These are phyloP conservation scores for Macaria notata DNA, from an alignment of 2,888 invertebrate species.

Conservation along the genomic window DNA sequence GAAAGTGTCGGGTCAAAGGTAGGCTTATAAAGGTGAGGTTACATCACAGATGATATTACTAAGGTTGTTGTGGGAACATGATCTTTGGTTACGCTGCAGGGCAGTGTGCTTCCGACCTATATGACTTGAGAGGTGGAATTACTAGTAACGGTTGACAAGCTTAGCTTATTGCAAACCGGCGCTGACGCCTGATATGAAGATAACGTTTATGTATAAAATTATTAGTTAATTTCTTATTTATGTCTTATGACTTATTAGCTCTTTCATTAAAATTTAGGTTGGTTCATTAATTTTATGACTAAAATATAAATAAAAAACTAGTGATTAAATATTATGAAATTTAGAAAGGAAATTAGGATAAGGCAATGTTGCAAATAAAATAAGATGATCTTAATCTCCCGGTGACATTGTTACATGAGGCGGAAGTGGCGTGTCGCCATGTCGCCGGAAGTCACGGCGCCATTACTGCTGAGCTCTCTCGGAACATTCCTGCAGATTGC, in stretches of 20 bases:
- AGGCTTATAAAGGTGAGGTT: slow-evolving; percentile 40
- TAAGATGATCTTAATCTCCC: slow-evolving; percentile 17
- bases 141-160: slow-evolving; percentile 3
- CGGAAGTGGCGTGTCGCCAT: slow-evolving; percentile 32
- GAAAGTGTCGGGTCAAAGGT: slow-evolving; percentile 36
- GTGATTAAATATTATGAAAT: too few species aligned
- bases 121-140: slow-evolving; percentile 6
- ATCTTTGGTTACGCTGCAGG: slow-evolving; percentile 31
- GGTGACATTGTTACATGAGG: slow-evolving; percentile 14
- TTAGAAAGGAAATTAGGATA: too few species aligned
- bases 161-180: neutral
- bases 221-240: too few species aligned
- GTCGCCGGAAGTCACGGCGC: slow-evolving; percentile 49
- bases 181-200: too few species aligned
- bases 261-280: too few species aligned
- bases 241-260: too few species aligned
- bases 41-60: slow-evolving; percentile 41
- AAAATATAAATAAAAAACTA: too few species aligned
- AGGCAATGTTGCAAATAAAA: neutral
- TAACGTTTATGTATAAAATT: too few species aligned
- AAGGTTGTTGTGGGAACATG: slow-evolving; percentile 35
- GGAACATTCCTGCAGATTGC: slow-evolving; percentile 7
- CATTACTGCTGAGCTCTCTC: slow-evolving; percentile 47
- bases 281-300: too few species aligned
- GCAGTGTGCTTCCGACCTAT: slow-evolving; percentile 12